Evolutionary conservation across 2,888 invertebrate genomes (phyloP).

Genomic region (Oscheius sp.): DNA sequence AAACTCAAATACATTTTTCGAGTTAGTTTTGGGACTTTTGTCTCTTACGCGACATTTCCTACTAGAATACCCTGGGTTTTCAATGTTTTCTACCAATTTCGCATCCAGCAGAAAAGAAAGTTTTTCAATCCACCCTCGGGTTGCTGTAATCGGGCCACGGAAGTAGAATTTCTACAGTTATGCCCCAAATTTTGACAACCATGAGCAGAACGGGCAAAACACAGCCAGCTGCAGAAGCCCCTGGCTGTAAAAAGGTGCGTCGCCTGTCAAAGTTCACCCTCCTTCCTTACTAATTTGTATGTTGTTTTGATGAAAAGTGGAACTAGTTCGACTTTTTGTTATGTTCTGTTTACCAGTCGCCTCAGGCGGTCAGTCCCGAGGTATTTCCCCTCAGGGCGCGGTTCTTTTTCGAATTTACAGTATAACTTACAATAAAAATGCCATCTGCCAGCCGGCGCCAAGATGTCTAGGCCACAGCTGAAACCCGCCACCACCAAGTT

Average conservation of each 20-base stretch:
- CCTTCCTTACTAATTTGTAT: slow-evolving; percentile 9
- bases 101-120: too few relatives aligned
- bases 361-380: background rate
- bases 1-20: too few relatives aligned
- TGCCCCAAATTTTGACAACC: too few relatives aligned
- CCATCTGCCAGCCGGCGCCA: background rate
- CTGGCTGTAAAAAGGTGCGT: slow-evolving; percentile 5
- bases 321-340: slow-evolving; percentile 35
- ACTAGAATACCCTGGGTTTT: too few relatives aligned
- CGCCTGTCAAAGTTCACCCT: background rate
- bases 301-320: slow-evolving; percentile 15
- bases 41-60: too few relatives aligned
- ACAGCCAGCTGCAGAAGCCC: background rate
- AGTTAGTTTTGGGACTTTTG: too few relatives aligned
- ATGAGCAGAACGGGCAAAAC: too few relatives aligned
- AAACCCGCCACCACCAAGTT: slow-evolving; percentile 4
- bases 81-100: too few relatives aligned
- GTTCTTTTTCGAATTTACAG: background rate
- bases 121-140: too few relatives aligned
- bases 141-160: too few relatives aligned
- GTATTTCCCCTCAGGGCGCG: background rate
- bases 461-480: slow-evolving; percentile 4
- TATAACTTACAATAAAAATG: background rate
- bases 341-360: slow-evolving; percentile 21
- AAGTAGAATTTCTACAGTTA: too few relatives aligned